Base-by-base conservation (phyloP, 2,888 invertebrate genomes). In the Eupithecia exiguata region DNA sequence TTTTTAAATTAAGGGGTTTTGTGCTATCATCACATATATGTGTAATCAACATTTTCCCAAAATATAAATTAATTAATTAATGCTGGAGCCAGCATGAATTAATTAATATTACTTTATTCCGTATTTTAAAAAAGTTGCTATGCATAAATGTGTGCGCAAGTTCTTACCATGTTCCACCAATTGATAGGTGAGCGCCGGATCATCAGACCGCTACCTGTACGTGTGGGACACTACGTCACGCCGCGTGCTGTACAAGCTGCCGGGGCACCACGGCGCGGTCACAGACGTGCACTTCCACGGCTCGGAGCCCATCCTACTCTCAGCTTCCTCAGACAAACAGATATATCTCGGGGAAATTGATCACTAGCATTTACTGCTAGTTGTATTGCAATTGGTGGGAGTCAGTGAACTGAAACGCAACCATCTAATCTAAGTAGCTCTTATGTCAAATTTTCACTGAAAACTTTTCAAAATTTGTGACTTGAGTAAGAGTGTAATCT, bases 221-320 rank as follows among this genome's bases (percentile, higher is more conserved):
- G 95, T 99, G 77, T 99, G 99, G 99, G 99, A 99, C 90, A 98
- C 99, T 1, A 98, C 98, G 1, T 96, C 98, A 0, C 95, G 99
- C 40, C 95, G 98, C 77, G 97, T 99, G 81, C 92, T 99, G 49
- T 99, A 99, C 94, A 99, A 99, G 93, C 95, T 99, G 81, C 99
- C 99, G 0, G 99, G 99, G 0, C 99, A 99, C 91, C 97, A 98
- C 91, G 99, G 99, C 53, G 97, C 99, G 77, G 99, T 99, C 40
- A 99, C 99, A 88, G 99, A 98, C 88, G 97, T 99, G 1, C 98
- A 98, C 90, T 99, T 99, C 90, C 99, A 99, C 92, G 97, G 0
- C 96, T 96, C 46, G 99, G 66, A 99, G 89, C 98, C 99, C 7
- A 97, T 99, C 70, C 96, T 99, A 81, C 95, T 98, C 58, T 99